phyloP scores from a whole-genome alignment of 2,888 invertebrate genomes.

The Seira musarum region DNA sequence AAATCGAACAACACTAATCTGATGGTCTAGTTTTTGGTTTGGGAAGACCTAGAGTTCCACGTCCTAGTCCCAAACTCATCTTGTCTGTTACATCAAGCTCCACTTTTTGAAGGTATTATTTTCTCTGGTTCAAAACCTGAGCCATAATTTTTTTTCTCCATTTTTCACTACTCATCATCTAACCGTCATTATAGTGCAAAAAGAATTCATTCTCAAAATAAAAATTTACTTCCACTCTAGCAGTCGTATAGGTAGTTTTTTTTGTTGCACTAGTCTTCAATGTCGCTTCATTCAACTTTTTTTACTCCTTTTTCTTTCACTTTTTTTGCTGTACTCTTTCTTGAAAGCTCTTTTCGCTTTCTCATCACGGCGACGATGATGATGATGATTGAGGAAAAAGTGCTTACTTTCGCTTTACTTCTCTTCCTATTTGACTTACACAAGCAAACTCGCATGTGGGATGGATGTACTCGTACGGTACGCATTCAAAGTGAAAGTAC shows the following conservation, averaged over 20 bases:
- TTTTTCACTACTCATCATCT: not conserved
- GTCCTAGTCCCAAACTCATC: no score
- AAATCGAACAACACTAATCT: not conserved
- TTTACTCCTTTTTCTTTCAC: not conserved
- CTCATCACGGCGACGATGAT: conserved; percentile 44
- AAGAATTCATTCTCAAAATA: not conserved
- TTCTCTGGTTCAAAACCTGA: not conserved
- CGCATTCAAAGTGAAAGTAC: not conserved
- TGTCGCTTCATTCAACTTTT: conserved; percentile 37
- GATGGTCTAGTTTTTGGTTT: no score
- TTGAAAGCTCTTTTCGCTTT: conserved; percentile 43
- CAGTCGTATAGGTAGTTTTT: not conserved
- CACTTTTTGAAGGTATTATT: no score
- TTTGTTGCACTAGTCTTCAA: not conserved
- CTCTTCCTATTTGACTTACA: not conserved
- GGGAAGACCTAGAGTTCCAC: no score
- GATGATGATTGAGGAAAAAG: conserved; percentile 30
- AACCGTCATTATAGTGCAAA: not conserved
- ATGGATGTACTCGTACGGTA: no score
- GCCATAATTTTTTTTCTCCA: not conserved
- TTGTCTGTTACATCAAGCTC: no score
- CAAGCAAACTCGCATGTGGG: no score
- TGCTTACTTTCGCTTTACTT: conserved; percentile 32
- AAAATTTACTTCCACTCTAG: not conserved
- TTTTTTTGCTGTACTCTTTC: not conserved